Evolutionary conservation across 2,113 vertebrate species (phyloP).

Genomic region (Scalopus aquaticus): DNA sequence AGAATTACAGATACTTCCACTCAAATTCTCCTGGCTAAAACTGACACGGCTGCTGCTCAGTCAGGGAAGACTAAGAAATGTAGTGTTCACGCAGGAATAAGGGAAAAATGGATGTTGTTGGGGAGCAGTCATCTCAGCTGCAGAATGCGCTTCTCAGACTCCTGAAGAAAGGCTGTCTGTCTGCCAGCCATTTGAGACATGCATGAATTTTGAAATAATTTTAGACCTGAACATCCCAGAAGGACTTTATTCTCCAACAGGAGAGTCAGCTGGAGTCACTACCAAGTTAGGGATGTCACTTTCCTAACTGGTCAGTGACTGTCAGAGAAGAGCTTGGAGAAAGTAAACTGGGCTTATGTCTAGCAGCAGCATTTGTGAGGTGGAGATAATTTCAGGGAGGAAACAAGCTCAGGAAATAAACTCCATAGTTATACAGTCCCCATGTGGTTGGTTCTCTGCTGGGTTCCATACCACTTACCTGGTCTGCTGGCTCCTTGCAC

Average conservation of each 20-base stretch:
- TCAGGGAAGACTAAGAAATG: background rate
- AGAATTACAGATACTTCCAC: background rate
- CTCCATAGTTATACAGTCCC: background rate
- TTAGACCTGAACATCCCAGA: background rate
- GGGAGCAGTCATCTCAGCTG: background rate
- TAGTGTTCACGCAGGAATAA: background rate
- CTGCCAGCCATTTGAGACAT: background rate
- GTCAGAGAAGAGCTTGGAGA: background rate
- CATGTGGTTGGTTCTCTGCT: background rate
- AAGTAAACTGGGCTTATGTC: background rate
- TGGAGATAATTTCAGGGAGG: background rate
- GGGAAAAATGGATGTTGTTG: background rate
- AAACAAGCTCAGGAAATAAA: background rate
- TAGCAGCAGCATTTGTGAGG: background rate
- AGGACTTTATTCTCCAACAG: background rate
- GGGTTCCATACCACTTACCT: background rate
- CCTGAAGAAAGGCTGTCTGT: background rate
- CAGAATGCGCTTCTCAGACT: background rate
- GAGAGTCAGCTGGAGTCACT: background rate
- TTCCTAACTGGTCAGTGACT: background rate
- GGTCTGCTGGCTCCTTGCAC: background rate
- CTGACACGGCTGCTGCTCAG: background rate
- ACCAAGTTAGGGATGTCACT: background rate
- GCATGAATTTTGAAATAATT: background rate
- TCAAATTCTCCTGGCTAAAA: background rate